Conservation (phyloP, 1,140 invertebrate genomes). For the Scylla paramamosain region DNA sequence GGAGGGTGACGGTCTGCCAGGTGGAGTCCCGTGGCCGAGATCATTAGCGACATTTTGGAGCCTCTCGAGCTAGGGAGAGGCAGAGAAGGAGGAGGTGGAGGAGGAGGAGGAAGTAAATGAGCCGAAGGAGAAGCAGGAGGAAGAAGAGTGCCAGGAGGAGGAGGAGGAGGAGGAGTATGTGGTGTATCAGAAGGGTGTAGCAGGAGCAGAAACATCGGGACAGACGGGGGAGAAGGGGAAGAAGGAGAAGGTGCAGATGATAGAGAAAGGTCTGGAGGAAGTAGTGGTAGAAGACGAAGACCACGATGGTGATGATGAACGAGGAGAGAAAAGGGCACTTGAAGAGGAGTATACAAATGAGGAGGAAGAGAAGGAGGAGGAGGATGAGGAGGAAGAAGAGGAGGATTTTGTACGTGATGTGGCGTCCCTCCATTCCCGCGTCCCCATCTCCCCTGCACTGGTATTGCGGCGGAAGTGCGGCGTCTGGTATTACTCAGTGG, state of each 20-base stretch:
- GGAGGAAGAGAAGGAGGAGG: background rate
- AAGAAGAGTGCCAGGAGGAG: too few species aligned
- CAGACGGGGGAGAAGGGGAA: background rate
- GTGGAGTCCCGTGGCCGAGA: slow-evolving; percentile 16
- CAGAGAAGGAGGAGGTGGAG: background rate
- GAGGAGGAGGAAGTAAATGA: background rate
- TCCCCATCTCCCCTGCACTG: background rate
- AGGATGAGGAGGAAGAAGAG: too few species aligned
- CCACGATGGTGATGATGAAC: background rate
- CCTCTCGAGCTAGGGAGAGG: background rate
- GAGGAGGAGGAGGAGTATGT: background rate
- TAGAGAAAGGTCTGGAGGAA: background rate
- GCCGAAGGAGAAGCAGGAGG: background rate
- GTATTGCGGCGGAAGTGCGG: slow-evolving; percentile 6
- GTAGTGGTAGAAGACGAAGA: background rate
- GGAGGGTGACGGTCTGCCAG: background rate
- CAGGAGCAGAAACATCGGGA: background rate
- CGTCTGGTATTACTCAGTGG: background rate
- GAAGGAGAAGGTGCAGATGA: background rate
- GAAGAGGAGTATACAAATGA: background rate
- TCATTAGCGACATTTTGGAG: slow-evolving; percentile 13
- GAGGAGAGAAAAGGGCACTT: background rate
- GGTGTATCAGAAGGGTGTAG: background rate
- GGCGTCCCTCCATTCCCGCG: background rate
- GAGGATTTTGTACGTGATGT: background rate